phyloP scores from a whole-genome alignment of 2,888 invertebrate species.

The Horisme vitalbata region DNA sequence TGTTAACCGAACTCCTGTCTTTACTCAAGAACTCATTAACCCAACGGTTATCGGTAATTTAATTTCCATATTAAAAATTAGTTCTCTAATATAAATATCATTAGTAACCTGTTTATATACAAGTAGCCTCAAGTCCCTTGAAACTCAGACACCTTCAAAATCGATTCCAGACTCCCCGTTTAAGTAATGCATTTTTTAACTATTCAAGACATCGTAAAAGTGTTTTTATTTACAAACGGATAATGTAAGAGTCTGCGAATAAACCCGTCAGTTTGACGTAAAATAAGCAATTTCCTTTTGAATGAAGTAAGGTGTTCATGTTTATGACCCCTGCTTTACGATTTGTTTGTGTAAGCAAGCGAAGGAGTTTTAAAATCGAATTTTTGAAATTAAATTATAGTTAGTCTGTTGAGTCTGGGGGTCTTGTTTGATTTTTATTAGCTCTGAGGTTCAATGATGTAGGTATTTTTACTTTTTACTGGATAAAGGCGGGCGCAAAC shows the following conservation, averaged over 20 bases:
- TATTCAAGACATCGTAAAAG: constrained; percentile 58
- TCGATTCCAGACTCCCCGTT: constrained; percentile 11
- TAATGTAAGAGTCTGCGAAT: constrained; percentile 63
- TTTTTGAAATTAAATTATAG: constrained; percentile 56
- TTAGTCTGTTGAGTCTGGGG: constrained; percentile 39
- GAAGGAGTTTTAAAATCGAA: constrained; percentile 63
- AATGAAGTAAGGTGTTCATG: constrained; percentile 71
- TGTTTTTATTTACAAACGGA: constrained; percentile 67
- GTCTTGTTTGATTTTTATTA: constrained; percentile 9
- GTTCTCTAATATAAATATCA: too few relatives aligned
- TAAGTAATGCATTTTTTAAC: constrained; percentile 24
- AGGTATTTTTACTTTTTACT: too few relatives aligned
- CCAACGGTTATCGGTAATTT: too few relatives aligned
- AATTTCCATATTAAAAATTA: too few relatives aligned
- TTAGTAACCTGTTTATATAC: too few relatives aligned
- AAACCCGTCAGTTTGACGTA: constrained; percentile 68
- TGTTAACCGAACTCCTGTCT: too few relatives aligned
- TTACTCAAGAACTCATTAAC: too few relatives aligned
- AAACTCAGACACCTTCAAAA: constrained; percentile 13
- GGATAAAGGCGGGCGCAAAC: too few relatives aligned
- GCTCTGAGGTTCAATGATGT: background rate
- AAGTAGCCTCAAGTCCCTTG: too few relatives aligned
- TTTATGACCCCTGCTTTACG: constrained; percentile 74
- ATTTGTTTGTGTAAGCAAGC: constrained; percentile 66
- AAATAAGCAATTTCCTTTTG: constrained; percentile 81